These are phyloP conservation scores for Taxidea taxus DNA, from an alignment of 2,113 vertebrate genomes.

Conservation along the genomic window DNA sequence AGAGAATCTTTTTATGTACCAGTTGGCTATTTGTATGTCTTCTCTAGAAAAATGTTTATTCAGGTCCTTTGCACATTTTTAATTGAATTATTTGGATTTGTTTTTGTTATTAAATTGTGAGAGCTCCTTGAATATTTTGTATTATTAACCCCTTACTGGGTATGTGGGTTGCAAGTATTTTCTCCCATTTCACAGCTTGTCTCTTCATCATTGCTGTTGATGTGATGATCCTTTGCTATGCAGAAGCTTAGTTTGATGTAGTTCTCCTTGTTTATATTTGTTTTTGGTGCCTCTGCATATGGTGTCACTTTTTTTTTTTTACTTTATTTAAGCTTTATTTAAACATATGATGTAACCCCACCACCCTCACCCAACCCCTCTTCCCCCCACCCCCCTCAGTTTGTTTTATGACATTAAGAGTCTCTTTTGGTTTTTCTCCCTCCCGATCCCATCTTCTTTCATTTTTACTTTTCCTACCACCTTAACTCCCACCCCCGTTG, in stretches of 20 bases:
- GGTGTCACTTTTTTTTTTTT: neutral
- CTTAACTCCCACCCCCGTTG: too few relatives aligned
- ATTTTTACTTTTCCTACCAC: too few relatives aligned
- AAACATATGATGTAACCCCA: too few relatives aligned
- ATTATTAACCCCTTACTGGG: neutral
- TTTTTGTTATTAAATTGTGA: neutral
- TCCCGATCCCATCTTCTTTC: too few relatives aligned
- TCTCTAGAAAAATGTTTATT: neutral
- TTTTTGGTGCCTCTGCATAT: neutral
- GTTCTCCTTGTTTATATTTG: neutral
- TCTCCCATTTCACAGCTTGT: neutral
- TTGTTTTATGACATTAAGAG: too few relatives aligned
- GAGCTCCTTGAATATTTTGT: neutral
- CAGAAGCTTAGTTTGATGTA: neutral
- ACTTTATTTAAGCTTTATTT: too few relatives aligned
- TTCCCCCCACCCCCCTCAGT: too few relatives aligned
- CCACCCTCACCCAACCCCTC: too few relatives aligned
- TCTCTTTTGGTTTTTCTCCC: too few relatives aligned
- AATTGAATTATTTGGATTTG: neutral
- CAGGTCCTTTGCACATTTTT: neutral
- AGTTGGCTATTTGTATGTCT: neutral
- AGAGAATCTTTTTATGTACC: neutral
- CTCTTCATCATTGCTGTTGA: neutral
- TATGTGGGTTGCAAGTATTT: neutral
- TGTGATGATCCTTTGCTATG: neutral